A percentile compares a stretch with the other conserved stretches of the same genome.
phyloP scores from a whole-genome alignment of 1,140 invertebrate genomes.

The Cecropterus lyciades region DNA sequence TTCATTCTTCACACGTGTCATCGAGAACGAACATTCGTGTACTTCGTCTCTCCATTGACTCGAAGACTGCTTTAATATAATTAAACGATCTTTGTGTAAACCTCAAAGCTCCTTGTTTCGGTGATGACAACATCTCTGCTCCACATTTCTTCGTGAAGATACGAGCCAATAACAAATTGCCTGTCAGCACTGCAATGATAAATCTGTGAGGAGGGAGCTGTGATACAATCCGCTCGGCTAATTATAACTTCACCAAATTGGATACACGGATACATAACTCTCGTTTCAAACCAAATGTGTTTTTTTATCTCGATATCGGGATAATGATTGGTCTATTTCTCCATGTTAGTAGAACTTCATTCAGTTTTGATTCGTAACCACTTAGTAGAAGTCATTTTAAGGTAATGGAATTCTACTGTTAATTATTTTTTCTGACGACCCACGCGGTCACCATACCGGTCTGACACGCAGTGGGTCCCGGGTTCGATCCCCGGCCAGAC shows the following conservation, averaged over 20 bases:
- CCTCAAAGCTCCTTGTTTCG: constrained; percentile 26
- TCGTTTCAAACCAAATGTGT: constrained; percentile 17
- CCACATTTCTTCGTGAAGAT: constrained; percentile 33
- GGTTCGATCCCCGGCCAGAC: too few species aligned
- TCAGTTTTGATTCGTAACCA: too few species aligned
- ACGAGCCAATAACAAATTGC: constrained; percentile 37
- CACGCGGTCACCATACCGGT: too few species aligned
- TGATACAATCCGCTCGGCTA: constrained; percentile 32
- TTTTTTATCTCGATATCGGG: constrained; percentile 1
- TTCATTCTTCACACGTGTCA: constrained; percentile 26
- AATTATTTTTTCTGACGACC: too few species aligned
- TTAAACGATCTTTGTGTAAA: constrained; percentile 34
- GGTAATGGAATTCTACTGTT: too few species aligned
- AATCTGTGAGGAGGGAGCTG: constrained; percentile 28
- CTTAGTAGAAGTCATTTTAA: too few species aligned
- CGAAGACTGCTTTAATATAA: constrained; percentile 10
- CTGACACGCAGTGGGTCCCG: too few species aligned
- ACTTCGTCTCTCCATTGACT: too few species aligned
- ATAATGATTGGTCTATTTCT: constrained; percentile 11
- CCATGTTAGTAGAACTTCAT: too few species aligned
- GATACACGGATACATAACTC: constrained; percentile 11
- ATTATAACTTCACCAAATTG: constrained; percentile 37
- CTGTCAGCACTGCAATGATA: constrained; percentile 39
- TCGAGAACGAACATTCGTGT: background rate
- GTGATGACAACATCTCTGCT: constrained; percentile 33